phyloP scores from a whole-genome alignment of 2,797 vertebrate species.

The Novumbra hubbsi region DNA sequence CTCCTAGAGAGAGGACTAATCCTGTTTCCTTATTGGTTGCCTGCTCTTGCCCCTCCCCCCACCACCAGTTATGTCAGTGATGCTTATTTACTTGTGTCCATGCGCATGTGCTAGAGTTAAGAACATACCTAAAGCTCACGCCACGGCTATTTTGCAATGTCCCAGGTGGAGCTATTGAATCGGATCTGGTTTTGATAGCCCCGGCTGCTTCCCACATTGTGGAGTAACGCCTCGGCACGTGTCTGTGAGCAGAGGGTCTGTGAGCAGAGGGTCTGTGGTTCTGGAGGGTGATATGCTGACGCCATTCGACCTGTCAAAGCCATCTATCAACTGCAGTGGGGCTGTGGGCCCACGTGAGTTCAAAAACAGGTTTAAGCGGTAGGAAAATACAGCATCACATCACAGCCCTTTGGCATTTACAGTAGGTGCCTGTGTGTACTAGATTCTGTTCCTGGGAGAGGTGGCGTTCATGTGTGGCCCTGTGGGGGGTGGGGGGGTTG shows the following conservation, averaged over 20 bases:
- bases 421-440: conserved; percentile 28
- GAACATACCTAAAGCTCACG: too few relatives aligned
- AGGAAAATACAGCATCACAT: conserved; percentile 12
- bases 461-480: conserved; percentile 34
- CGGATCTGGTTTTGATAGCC: too few relatives aligned
- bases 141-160: too few relatives aligned
- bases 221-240: too few relatives aligned
- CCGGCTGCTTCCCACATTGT: too few relatives aligned
- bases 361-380: neutral
- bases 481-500: neutral
- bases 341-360: neutral
- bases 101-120: neutral
- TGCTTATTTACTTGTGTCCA: neutral
- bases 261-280: too few relatives aligned
- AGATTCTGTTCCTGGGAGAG: neutral
- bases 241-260: too few relatives aligned
- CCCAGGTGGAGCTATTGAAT: too few relatives aligned
- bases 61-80: neutral
- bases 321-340: conserved; percentile 10
- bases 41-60: neutral
- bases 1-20: neutral
- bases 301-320: neutral
- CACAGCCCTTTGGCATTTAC: conserved; percentile 27
- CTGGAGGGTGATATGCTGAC: too few relatives aligned
- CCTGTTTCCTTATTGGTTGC: neutral